Evolutionary conservation across 2,113 vertebrate genomes (phyloP), one percentile per base, ranked within the genome.

Genomic region (Sclerurus mexicanus): DNA sequence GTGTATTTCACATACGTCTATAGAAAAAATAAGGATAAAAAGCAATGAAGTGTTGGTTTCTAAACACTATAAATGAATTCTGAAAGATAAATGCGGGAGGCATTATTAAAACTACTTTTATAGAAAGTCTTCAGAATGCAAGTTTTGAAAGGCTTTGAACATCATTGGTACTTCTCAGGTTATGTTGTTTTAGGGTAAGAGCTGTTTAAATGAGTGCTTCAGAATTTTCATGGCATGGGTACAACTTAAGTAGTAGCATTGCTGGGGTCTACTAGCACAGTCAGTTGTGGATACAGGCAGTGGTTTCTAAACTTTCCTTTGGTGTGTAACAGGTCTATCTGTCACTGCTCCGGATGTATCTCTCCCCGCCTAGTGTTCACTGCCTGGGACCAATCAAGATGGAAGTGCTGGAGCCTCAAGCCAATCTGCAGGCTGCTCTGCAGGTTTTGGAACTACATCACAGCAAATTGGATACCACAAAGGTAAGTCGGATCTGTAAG

Each of bases 271-370:
- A 3, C 12, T 27, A 66, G 39, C 11, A 8, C 53, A 46, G 35
- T 59, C 15, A 37, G 2, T 31, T 74, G 33, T 62, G 71, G 39
- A 10, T 44, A 7, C 0, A 1, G 68, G 25, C 30, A 72, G 46
- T 62, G 24, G 58, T 59, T 74, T 85, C 30, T 78, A 30, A 8
- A 33, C 55, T 55, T 71, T 62, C 52, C 10, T 85, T 33, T 56
- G 75, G 20, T 96, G 17, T 95, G 77, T 85, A 91, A 60, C 96
- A 99, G 99, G 99, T 99, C 16, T 99, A 99, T 93, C 96, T 99
- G 96, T 99, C 99, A 9, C 97, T 99, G 96, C 98, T 99, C 88
- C 98, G 99, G 53, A 99, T 99, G 99, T 99, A 99, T 97, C 98
- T 99, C 83, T 99, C 99, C 1, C 99, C 99, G 20, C 99, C 99